A percentile compares a stretch with the other conserved stretches of the same genome.
Conservation (phyloP, 2,797 vertebrate species). For the Alca torda region DNA sequence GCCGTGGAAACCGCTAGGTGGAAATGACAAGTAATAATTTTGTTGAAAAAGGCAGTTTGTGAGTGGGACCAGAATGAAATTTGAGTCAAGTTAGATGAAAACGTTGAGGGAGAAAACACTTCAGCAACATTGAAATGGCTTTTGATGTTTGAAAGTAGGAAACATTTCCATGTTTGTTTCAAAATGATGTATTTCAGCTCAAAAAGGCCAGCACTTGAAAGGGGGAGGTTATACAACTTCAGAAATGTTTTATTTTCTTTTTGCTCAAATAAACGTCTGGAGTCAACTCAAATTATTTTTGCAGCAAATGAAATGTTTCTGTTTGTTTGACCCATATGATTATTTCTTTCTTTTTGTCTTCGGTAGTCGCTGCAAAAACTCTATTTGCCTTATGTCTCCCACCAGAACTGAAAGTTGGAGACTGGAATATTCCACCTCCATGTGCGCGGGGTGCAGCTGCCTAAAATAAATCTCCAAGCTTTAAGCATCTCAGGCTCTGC, state of each 20-base stretch:
- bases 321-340: neutral
- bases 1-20: neutral
- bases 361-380: neutral
- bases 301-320: neutral
- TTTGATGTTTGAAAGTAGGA: conserved; percentile 17
- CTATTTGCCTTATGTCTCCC: neutral
- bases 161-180: neutral
- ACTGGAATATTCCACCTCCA: conserved; percentile 19
- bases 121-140: neutral
- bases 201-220: neutral
- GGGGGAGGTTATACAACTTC: neutral
- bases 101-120: neutral
- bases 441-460: neutral
- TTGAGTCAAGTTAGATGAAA: conserved; percentile 21
- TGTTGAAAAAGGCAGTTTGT: neutral
- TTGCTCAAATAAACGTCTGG: neutral
- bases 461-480: conserved; percentile 22
- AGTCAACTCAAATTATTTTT: neutral
- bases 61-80: conserved; percentile 4
- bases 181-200: neutral
- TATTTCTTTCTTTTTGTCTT: neutral
- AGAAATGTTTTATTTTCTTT: neutral
- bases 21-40: conserved; percentile 36
- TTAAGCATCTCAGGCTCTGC: neutral
- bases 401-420: neutral